Evolutionary conservation across 2,797 vertebrate species (phyloP).

Genomic region (Brachyalestes nurse): DNA sequence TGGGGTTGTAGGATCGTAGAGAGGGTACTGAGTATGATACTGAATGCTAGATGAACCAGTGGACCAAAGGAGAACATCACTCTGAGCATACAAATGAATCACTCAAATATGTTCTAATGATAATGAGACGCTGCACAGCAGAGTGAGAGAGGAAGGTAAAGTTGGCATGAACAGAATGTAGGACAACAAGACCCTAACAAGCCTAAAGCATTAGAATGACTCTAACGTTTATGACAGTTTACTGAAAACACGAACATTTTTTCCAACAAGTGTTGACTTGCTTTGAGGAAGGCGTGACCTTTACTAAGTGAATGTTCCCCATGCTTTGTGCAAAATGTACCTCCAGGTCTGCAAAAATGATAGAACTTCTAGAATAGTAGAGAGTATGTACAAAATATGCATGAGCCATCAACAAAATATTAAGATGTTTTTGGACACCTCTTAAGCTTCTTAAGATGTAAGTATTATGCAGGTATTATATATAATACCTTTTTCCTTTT

Average conservation of each 20-base stretch:
- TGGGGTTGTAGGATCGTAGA: not conserved
- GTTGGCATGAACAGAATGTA: slow-evolving; percentile 15
- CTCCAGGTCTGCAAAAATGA: not conserved
- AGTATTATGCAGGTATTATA: too few relatives aligned
- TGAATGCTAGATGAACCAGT: slow-evolving; percentile 39
- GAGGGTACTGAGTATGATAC: not conserved
- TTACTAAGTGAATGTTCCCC: slow-evolving; percentile 3
- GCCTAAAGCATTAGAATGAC: slow-evolving; percentile 30
- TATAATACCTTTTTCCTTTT: too few relatives aligned
- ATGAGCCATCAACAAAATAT: not conserved
- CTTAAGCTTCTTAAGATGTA: too few relatives aligned
- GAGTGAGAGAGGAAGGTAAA: not conserved
- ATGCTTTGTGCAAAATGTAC: slow-evolving; percentile 13
- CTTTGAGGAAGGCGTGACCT: slow-evolving; percentile 34
- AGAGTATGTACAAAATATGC: not conserved
- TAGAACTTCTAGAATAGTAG: not conserved
- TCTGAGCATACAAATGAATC: slow-evolving; percentile 32
- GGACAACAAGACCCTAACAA: slow-evolving; percentile 36
- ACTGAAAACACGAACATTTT: not conserved
- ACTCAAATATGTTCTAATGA: slow-evolving; percentile 34
- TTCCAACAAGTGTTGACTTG: slow-evolving; percentile 14
- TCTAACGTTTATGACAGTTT: slow-evolving; percentile 27
- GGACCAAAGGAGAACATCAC: slow-evolving; percentile 2
- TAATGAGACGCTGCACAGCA: slow-evolving; percentile 9
- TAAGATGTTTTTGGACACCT: not conserved